phyloP scores from a whole-genome alignment of 2,888 invertebrate genomes.

The Eristalinus aeneus region DNA sequence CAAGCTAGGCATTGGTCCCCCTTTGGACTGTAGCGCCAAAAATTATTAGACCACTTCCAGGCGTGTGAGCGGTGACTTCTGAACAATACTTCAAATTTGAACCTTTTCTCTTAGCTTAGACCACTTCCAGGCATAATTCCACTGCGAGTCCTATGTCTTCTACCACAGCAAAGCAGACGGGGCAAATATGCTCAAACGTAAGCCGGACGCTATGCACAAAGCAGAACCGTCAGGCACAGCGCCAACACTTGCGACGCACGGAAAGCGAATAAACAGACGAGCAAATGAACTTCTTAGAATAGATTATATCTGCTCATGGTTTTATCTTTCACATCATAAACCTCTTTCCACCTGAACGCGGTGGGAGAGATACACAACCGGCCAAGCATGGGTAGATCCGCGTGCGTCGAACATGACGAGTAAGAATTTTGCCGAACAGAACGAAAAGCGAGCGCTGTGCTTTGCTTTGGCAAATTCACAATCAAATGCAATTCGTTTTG shows the following conservation, averaged over 20 bases:
- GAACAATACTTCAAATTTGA: no score
- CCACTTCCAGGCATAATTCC: not conserved
- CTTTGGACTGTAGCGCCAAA: no score
- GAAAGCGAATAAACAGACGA: not conserved
- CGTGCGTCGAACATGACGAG: not conserved
- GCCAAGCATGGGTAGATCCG: constrained; percentile 1
- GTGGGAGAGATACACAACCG: not conserved
- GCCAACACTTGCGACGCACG: not conserved
- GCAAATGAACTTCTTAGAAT: constrained; percentile 47
- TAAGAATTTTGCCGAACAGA: not conserved
- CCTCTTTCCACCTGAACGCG: constrained; percentile 15
- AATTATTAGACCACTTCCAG: no score
- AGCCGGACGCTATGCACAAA: constrained; percentile 9
- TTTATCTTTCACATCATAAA: constrained; percentile 42
- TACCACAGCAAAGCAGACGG: not conserved
- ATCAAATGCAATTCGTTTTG: constrained; percentile 31
- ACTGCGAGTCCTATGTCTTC: not conserved
- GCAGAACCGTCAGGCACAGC: not conserved
- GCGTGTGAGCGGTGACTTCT: no score
- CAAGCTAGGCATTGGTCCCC: no score
- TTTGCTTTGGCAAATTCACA: not conserved
- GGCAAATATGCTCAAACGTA: constrained; percentile 19
- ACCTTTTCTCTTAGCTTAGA: not conserved
- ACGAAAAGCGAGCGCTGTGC: not conserved
- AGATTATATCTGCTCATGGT: constrained; percentile 27